phyloP scores from a whole-genome alignment of 2,797 vertebrate species.

The Paramormyrops hopkinsi region DNA sequence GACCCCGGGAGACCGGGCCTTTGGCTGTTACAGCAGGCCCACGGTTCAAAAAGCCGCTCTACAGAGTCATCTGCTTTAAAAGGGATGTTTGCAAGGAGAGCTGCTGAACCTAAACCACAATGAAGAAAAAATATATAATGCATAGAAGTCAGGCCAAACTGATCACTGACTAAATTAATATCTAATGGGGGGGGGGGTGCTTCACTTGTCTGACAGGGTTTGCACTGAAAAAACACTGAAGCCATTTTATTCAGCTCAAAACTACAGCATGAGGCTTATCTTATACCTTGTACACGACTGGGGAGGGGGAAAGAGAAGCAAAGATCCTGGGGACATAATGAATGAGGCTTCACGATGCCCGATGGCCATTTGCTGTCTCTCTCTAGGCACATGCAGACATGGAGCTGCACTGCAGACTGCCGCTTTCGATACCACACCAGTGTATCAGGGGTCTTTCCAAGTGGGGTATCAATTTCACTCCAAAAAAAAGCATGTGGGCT shows the following conservation, averaged over 20 bases:
- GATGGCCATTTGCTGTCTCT: neutral
- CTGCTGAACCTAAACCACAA: neutral
- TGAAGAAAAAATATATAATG: neutral
- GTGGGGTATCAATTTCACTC: neutral
- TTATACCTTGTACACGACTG: neutral
- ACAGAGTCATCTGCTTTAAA: neutral
- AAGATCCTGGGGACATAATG: neutral
- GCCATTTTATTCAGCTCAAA: neutral
- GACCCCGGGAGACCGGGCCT: neutral
- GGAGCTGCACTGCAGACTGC: neutral
- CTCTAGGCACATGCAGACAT: neutral
- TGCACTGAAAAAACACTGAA: neutral
- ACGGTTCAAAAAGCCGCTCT: neutral
- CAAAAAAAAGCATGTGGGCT: neutral
- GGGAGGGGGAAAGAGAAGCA: neutral
- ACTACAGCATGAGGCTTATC: neutral
- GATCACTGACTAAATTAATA: neutral
- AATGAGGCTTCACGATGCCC: neutral
- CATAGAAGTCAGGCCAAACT: neutral
- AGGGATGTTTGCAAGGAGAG: neutral
- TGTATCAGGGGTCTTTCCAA: slow-evolving; percentile 1
- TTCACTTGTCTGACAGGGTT: neutral
- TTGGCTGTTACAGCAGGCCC: neutral
- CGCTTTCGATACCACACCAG: neutral
- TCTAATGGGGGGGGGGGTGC: neutral